Evolutionary conservation across 2,113 vertebrate species (phyloP).

Genomic region (Talpa occidentalis): DNA sequence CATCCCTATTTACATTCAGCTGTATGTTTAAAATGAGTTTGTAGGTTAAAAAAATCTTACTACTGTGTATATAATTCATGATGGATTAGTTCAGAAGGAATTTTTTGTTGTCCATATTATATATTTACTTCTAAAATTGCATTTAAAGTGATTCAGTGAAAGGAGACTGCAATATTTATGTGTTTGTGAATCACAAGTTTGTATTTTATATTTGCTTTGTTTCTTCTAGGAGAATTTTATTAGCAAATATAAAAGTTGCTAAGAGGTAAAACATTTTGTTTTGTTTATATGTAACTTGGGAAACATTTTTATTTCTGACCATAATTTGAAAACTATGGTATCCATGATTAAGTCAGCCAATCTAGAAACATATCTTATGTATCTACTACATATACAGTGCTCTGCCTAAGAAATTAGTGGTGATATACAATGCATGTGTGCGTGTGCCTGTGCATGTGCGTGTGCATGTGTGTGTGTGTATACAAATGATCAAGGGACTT

Average conservation of each 20-base stretch:
- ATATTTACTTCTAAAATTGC: neutral
- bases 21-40: conserved; percentile 37
- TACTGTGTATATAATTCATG: neutral
- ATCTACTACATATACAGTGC: neutral
- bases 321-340: conserved; percentile 64
- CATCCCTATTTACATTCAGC: neutral
- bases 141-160: conserved; percentile 21
- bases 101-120: neutral
- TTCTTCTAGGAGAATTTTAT: conserved; percentile 74
- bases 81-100: neutral
- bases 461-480: no score
- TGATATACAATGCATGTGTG: neutral
- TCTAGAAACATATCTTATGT: neutral
- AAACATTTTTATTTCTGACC: conserved; percentile 54
- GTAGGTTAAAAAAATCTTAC: neutral
- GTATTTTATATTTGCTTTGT: conserved; percentile 73
- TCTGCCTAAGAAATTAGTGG: neutral
- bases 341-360: conserved; percentile 58
- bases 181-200: conserved; percentile 64
- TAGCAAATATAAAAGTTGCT: conserved; percentile 71
- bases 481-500: neutral
- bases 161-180: neutral
- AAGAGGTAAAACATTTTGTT: conserved; percentile 71
- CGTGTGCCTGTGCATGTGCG: no score
- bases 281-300: conserved; percentile 73